phyloP scores from a whole-genome alignment of 2,888 invertebrate genomes.

The Drosophila koepferae region DNA sequence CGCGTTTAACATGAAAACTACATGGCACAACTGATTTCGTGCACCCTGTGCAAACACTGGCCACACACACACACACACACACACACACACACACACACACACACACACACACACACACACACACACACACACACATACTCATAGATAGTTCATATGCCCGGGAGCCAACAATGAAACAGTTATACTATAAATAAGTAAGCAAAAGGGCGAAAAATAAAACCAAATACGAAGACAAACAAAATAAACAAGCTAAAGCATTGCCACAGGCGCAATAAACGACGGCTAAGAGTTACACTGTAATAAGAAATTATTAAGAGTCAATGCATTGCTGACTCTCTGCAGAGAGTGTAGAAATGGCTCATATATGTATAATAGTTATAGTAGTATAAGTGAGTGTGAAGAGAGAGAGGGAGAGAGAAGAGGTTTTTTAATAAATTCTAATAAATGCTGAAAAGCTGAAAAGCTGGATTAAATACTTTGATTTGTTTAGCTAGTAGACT shows the following conservation, averaged over 20 bases:
- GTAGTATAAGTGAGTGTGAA: too few species aligned
- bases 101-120: constrained; percentile 25
- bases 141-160: constrained; percentile 74
- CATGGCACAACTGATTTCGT: constrained; percentile 76
- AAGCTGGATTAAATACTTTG: too few species aligned
- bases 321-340: background rate
- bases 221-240: constrained; percentile 51
- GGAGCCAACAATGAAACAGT: constrained; percentile 76
- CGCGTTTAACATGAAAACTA: constrained; percentile 79
- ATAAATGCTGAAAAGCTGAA: too few species aligned
- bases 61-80: constrained; percentile 22
- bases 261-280: background rate
- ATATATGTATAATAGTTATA: too few species aligned
- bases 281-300: constrained; percentile 5
- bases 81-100: constrained; percentile 30
- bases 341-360: too few species aligned
- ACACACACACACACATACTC: constrained; percentile 21
- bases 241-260: constrained; percentile 25
- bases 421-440: too few species aligned
- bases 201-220: constrained; percentile 50
- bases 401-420: too few species aligned
- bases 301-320: background rate
- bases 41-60: constrained; percentile 62
- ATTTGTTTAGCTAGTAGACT: too few species aligned
- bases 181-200: constrained; percentile 78